Evolutionary conservation across 2,888 invertebrate species (phyloP), one percentile per base, ranked within the genome.

Genomic region (Pogonocherus hispidulus): DNA sequence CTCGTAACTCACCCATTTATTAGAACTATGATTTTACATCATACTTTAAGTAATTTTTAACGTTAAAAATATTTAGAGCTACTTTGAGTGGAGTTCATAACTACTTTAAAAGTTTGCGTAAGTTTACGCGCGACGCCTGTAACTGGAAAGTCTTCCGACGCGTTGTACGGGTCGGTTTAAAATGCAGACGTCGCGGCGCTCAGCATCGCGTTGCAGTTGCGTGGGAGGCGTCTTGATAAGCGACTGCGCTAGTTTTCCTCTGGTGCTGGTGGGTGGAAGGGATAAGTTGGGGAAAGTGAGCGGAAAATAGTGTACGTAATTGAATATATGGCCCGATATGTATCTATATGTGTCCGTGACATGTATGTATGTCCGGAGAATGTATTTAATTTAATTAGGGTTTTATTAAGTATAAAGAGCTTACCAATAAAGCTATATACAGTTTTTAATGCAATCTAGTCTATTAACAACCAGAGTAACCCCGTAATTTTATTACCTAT

Each of bases 141-240:
- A 47, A 4, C n/a, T 37, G 27, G 62, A 52, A 9, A 49, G 27
- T 47, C 46, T 52, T 41, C 52, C 57, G 56, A 16, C 67, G 46
- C 63, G 63, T 16, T 18, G 27, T 55, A 49, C 67, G 67, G 35
- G 63, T 47, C 22, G 22, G 52, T 51, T 67, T 27, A 46, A 35
- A 63, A 23, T 67, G 67, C 44, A 67, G 78, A 78, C 77, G 67
- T 54, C 73, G 67, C 76, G 80, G 77, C 78, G 79, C 75, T 76
- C 71, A 73, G 76, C 74, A 70, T 77, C 74, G 73, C 66, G 77
- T 66, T 77, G 77, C 77, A 75, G 76, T 77, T 76, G 77, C 76
- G 77, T 76, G 74, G 74, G 78, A 70, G 72, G 70, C 69, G 47
- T 32, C 59, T 69, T 73, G 70, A 71, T 70, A 71, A 69, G 77